Evolutionary conservation across 2,113 vertebrate genomes (phyloP).

Genomic region (Aptenodytes patagonicus): DNA sequence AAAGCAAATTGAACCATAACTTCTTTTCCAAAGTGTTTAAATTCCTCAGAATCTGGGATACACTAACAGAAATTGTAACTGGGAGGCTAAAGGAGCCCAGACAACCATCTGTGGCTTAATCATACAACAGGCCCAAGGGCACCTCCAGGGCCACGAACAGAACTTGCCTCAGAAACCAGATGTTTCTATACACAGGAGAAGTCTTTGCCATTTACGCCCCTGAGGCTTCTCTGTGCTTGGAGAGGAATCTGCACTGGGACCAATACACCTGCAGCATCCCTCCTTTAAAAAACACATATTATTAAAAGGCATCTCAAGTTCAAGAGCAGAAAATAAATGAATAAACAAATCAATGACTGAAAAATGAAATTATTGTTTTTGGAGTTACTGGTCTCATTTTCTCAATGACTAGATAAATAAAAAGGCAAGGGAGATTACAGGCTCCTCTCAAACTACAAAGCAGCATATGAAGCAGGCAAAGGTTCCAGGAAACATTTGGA

Average conservation of each 20-base stretch:
- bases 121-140: neutral
- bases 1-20: neutral
- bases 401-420: neutral
- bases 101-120: neutral
- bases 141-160: neutral
- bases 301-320: neutral
- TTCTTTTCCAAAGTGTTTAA: neutral
- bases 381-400: neutral
- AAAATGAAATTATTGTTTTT: neutral
- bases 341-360: neutral
- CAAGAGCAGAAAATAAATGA: neutral
- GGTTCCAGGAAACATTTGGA: neutral
- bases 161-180: neutral
- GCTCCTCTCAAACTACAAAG: neutral
- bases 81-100: neutral
- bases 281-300: neutral
- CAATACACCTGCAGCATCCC: neutral
- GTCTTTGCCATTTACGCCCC: neutral
- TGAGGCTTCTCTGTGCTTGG: neutral
- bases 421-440: neutral
- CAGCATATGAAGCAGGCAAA: neutral
- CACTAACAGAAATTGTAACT: neutral
- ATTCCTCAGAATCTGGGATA: neutral
- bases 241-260: neutral
- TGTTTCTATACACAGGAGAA: neutral